phyloP scores from a whole-genome alignment of 2,888 invertebrate species.

The Lasiommata megera region DNA sequence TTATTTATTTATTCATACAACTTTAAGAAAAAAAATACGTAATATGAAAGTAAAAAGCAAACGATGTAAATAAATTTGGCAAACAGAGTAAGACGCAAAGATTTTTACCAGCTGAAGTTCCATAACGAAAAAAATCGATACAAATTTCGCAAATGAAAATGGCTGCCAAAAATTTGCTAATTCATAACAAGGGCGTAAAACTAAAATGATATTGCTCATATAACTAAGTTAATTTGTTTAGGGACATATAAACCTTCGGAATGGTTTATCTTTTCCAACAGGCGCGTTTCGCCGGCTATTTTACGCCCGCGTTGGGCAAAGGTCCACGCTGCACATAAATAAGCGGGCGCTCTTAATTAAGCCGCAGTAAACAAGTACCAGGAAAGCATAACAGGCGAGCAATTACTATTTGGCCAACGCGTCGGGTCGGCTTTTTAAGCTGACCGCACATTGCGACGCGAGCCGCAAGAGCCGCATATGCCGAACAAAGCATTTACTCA shows the following conservation, averaged over 20 bases:
- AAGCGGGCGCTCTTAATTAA: slow-evolving; percentile 48
- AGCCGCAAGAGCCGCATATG: neutral
- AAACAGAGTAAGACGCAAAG: too few relatives aligned
- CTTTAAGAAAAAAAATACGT: too few relatives aligned
- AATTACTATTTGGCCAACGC: slow-evolving; percentile 51
- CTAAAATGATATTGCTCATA: neutral
- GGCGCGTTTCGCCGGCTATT: slow-evolving; percentile 36
- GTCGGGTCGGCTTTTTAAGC: slow-evolving; percentile 33
- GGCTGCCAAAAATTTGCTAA: neutral
- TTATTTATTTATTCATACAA: too few relatives aligned
- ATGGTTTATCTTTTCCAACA: slow-evolving; percentile 38
- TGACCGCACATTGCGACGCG: neutral
- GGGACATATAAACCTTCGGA: slow-evolving; percentile 20
- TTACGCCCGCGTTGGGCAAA: slow-evolving; percentile 24
- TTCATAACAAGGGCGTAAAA: neutral
- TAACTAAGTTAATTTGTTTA: slow-evolving; percentile 5
- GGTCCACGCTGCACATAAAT: slow-evolving; percentile 33
- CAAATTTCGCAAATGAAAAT: neutral
- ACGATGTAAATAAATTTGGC: too few relatives aligned
- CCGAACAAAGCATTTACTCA: neutral
- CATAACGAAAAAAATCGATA: too few relatives aligned
- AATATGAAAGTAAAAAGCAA: too few relatives aligned
- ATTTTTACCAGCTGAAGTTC: too few relatives aligned
- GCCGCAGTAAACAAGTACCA: slow-evolving; percentile 45
- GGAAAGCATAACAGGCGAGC: slow-evolving; percentile 48